Base-by-base conservation (phyloP, 2,888 invertebrate species). In the Augiades crinisus region DNA sequence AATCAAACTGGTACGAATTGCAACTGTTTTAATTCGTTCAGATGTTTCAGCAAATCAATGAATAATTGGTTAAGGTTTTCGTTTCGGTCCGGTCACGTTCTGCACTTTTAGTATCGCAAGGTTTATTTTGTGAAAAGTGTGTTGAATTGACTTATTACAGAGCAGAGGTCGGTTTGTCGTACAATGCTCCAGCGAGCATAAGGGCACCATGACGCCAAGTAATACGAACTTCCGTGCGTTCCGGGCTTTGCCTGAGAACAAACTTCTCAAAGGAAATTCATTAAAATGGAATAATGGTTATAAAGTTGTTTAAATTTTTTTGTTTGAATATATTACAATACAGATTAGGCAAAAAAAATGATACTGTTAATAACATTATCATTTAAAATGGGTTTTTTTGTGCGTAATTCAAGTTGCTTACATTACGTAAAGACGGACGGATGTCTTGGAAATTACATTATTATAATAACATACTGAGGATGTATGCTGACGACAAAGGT, bases 231-330 rank as follows among this genome's bases (percentile, higher is more conserved):
- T 71, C 70, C 71, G 67, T 59, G 61, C 67, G 77, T 78, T 81
- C 71, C 76, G 70, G 72, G 53, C 60, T 57, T 54, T 72, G 75
- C 69, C 71, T 82, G 75, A 66, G 79, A 81, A 78, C 68, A 62
- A 54, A 40, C n/a, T 40, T 27, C 44, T 46, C 44, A 41, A 46
- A 51, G 54, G 49, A 54, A 53, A 54, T 46, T 47, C 51, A 24
- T 34, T 41, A 24, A 10, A 33, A 41, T 47, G 12, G 12, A 30
- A 10, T 10, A 6, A 12, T 30, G 12, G n/a, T 30, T 12, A n/a
- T n/a, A n/a, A 12, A 5, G 1, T 30, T 12, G 30, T 19, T 4
- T 19, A 19, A 31, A 27, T 30, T 14, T 21, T 5, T 21, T 36
- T 36, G 3, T 37, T 21, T 7, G n/a, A 22, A 24, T 40, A 40